Base-by-base conservation (phyloP, 1,140 invertebrate species). In the Cydia fagiglandana region DNA sequence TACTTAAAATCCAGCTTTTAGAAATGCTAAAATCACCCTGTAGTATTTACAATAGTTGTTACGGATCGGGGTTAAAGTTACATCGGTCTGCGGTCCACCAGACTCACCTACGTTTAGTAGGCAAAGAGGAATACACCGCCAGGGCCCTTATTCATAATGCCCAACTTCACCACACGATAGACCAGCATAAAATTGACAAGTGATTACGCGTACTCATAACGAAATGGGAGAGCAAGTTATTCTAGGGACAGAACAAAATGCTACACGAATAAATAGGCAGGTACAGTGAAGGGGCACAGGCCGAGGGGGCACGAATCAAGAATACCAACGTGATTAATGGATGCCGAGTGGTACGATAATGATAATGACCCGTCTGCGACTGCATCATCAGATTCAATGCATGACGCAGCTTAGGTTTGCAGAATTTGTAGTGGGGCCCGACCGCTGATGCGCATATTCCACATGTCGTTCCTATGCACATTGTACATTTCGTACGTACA, bases 251-350 rank as follows among this genome's bases (percentile, higher is more conserved):
- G 15, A 53, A 53, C n/a, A 53, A 53, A 53, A 53, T 17, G n/a
- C 10, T 53, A 17, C 50, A 17, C 15, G n/a, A 53, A 53, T 53
- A 53, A 53, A 53, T 2, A n/a, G n/a, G 50, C 50, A 53, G 50
- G n/a, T 53, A 53, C 50, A 12, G 38, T 41, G 38, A 2, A 10
- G 45, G 45, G n/a, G 4, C n/a, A 53, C n/a, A 53, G 80, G 28
- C 6, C 53, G 76, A 53, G 75, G 74, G 30, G 73, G 79, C 75
- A 80, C 86, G 77, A 80, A 83, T 86, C 86, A 86, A 86, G 84
- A 86, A 89, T 87, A 89, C 83, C 90, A 88, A 88, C 86, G 84
- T 91, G 89, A 91, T 91, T 91, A 91, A 91, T 92, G 88, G 88
- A 89, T 88, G 82, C 86, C 84, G 81, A 79, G 74, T 83, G 79